phyloP scores from a whole-genome alignment of 2,888 invertebrate genomes.

The Pyrrhosoma nymphula region DNA sequence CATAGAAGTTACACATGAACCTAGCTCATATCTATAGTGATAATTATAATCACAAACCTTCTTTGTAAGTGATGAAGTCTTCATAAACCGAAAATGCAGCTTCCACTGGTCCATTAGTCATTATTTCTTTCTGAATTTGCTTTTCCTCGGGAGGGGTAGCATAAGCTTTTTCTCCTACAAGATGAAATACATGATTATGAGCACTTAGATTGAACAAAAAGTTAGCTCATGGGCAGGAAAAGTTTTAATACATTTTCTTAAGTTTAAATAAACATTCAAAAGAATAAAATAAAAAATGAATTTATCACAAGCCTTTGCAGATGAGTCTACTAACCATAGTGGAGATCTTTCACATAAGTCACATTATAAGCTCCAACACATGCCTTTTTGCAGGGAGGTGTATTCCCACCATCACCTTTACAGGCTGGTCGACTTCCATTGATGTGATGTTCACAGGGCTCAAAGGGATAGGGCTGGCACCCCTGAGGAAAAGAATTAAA shows the following conservation, averaged over 20 bases:
- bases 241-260: not conserved
- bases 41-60: conserved; percentile 76
- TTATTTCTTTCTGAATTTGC: conserved; percentile 79
- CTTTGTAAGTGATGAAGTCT: conserved; percentile 81
- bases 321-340: conserved; percentile 82
- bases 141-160: not conserved
- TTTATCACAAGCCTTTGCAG: not conserved
- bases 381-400: conserved; percentile 87
- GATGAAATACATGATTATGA: not conserved
- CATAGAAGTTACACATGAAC: no score
- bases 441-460: conserved; percentile 94
- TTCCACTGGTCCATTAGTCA: conserved; percentile 81
- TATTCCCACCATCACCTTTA: conserved; percentile 83
- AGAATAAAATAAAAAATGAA: no score
- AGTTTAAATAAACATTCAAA: no score
- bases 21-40: no score
- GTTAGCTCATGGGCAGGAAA: not conserved
- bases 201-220: not conserved
- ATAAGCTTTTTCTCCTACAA: not conserved
- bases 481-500: conserved; percentile 79
- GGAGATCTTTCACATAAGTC: conserved; percentile 87
- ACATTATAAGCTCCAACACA: conserved; percentile 86
- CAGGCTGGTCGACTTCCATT: conserved; percentile 88
- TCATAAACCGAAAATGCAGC: conserved; percentile 80
- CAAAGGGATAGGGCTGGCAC: conserved; percentile 91